These are phyloP conservation scores for Aphaenogaster rudis DNA, from an alignment of 1,140 invertebrate species.

Conservation along the genomic window DNA sequence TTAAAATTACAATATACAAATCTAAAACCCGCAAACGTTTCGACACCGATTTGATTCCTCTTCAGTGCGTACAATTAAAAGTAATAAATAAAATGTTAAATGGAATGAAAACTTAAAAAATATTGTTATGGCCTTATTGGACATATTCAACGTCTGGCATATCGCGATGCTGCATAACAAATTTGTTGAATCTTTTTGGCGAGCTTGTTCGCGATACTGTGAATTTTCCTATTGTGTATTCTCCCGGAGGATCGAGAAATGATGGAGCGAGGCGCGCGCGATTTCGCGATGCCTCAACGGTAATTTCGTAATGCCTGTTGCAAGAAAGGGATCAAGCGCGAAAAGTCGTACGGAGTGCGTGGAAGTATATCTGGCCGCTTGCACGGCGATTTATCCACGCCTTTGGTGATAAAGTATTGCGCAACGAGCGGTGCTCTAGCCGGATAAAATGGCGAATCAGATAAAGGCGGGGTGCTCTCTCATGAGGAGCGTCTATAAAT, in stretches of 20 bases:
- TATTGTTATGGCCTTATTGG: neutral
- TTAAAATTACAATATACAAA: too few relatives aligned
- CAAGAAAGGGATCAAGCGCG: neutral
- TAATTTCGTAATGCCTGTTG: neutral
- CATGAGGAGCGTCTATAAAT: slow-evolving; percentile 73
- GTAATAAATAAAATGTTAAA: too few relatives aligned
- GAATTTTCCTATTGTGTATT: neutral
- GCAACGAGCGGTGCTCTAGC: slow-evolving; percentile 76
- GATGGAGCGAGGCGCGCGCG: neutral
- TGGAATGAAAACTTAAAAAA: neutral
- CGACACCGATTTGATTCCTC: too few relatives aligned
- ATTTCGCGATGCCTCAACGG: slow-evolving; percentile 10
- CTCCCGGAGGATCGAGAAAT: neutral
- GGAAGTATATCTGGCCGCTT: slow-evolving; percentile 59
- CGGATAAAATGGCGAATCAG: slow-evolving; percentile 75
- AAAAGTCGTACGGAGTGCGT: slow-evolving; percentile 48
- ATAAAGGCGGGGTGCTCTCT: slow-evolving; percentile 71
- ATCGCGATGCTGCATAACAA: neutral
- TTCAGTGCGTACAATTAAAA: too few relatives aligned
- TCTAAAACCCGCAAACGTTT: too few relatives aligned
- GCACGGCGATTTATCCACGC: slow-evolving; percentile 75
- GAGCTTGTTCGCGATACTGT: neutral
- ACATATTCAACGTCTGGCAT: neutral
- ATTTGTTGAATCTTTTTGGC: neutral
- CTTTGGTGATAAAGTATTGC: slow-evolving; percentile 80